Evolutionary conservation across 2,888 invertebrate genomes (phyloP).

Genomic region (Eugnorisma glareosa): DNA sequence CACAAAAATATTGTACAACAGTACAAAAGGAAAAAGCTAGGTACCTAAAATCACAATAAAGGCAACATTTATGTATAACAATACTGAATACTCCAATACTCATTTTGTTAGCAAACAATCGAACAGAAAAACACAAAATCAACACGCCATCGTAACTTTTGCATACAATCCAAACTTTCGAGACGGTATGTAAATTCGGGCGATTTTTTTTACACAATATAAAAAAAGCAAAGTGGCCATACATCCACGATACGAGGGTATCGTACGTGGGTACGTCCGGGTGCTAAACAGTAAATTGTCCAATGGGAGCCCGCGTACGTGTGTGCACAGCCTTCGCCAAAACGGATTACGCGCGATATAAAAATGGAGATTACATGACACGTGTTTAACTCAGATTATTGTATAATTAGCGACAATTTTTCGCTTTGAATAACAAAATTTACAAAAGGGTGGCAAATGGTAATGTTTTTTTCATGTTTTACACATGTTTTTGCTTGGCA

Average conservation of each 20-base stretch:
- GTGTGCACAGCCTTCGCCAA: constrained; percentile 42
- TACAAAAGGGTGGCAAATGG: constrained; percentile 7
- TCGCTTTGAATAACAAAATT: constrained; percentile 41
- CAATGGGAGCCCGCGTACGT: constrained; percentile 34
- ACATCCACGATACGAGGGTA: constrained; percentile 58
- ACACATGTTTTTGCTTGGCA: constrained; percentile 19
- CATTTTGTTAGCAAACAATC: constrained; percentile 45
- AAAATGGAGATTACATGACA: constrained; percentile 60
- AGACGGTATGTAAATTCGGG: constrained; percentile 55
- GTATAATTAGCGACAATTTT: constrained; percentile 61
- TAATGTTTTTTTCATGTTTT: constrained; percentile 7
- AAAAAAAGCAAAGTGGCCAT: constrained; percentile 56
- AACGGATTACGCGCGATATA: constrained; percentile 49
- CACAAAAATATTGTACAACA: neutral
- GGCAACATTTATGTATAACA: neutral
- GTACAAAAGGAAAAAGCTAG: neutral
- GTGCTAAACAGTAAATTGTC: constrained; percentile 64
- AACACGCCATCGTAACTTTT: constrained; percentile 56
- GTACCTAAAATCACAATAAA: neutral
- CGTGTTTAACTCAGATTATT: constrained; percentile 60
- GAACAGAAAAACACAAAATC: constrained; percentile 54
- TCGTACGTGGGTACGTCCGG: constrained; percentile 61
- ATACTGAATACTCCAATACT: constrained; percentile 12
- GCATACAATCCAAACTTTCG: constrained; percentile 60
- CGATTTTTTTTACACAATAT: constrained; percentile 42